Percentiles rank a stretch among this genome's conserved stretches.
Conservation (phyloP, 2,113 vertebrate genomes). For the pig (Sus scrofa) region T2T-Sscrofa CM000830.6:128637001-128637500, state of each 20-base stretch:
- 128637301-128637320: neutral
- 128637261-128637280: neutral
- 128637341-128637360: neutral
- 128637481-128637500: neutral
- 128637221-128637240: neutral
- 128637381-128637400: neutral
- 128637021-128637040: neutral
- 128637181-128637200: neutral
- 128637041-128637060: neutral
- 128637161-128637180: neutral
- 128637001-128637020: neutral
- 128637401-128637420: neutral
- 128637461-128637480: slow-evolving; percentile 9
- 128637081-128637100: no score
- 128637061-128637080: no score
- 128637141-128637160: neutral
- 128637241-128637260: neutral
- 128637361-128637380: neutral
- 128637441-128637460: neutral
- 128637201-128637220: neutral
- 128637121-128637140: neutral
- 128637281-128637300: neutral
- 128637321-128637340: neutral
- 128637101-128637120: no score
- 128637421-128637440: neutral